Evolutionary conservation across 2,797 vertebrate species (phyloP).

Genomic region (Notamacropus eugenii): DNA sequence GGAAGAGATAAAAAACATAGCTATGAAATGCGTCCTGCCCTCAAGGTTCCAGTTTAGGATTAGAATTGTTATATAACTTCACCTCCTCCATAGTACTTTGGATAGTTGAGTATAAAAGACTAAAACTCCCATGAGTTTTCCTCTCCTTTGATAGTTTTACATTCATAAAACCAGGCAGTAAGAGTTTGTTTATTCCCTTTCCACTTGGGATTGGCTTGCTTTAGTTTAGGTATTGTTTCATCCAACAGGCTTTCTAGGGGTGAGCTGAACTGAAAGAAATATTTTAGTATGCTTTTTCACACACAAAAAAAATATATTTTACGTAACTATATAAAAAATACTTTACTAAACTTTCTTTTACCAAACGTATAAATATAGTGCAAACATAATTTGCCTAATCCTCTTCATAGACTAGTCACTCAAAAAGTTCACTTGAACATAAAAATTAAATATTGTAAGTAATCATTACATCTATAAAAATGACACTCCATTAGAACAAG

Average conservation of each 20-base stretch:
- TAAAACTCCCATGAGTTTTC: background rate
- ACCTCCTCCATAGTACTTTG: background rate
- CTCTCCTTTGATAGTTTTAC: background rate
- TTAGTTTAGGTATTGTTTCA: background rate
- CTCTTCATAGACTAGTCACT: background rate
- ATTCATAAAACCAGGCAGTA: background rate
- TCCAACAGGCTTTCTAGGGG: background rate
- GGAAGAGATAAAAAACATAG: background rate
- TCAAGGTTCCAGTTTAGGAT: background rate
- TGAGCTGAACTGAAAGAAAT: background rate
- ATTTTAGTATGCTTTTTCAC: background rate
- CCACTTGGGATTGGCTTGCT: background rate
- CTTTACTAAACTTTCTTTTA: background rate
- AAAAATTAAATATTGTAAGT: background rate
- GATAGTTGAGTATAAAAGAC: background rate
- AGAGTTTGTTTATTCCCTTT: background rate
- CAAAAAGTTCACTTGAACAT: background rate
- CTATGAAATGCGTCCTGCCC: background rate
- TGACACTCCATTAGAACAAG: background rate
- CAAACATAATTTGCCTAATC: background rate
- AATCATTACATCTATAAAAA: background rate
- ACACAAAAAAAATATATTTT: background rate
- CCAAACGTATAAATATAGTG: background rate
- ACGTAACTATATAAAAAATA: background rate
- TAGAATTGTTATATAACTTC: background rate